Conservation (phyloP, 2,888 invertebrate genomes). For the Lacanobia wlatinum region DNA sequence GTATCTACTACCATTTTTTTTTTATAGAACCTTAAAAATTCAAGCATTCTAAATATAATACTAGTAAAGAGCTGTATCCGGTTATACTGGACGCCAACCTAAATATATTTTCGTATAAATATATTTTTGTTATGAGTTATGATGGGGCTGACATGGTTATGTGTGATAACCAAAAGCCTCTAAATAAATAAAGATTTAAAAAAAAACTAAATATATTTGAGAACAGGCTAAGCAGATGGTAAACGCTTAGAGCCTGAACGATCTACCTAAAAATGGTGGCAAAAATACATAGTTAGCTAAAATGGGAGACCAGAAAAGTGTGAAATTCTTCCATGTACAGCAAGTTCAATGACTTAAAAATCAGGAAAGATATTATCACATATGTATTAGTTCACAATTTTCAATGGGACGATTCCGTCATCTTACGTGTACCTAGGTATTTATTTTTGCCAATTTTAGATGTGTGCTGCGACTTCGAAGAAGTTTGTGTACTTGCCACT, state of each 20-base stretch:
- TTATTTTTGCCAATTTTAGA: conserved; percentile 33
- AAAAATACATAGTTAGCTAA: neutral
- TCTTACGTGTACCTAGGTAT: conserved; percentile 33
- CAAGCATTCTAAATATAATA: neutral
- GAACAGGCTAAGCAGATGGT: neutral
- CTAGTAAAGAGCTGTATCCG: neutral
- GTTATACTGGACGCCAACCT: no score
- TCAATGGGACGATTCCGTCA: conserved; percentile 42
- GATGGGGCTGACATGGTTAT: no score
- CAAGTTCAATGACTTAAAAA: conserved; percentile 15
- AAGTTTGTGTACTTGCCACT: conserved; percentile 37
- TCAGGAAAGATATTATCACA: conserved; percentile 27
- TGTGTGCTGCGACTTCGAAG: conserved; percentile 45
- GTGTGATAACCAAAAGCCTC: no score
- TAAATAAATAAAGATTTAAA: no score
- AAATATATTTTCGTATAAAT: no score
- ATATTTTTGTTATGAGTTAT: no score
- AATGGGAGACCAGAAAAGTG: neutral
- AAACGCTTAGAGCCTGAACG: neutral
- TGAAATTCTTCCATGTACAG: neutral
- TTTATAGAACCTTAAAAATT: neutral
- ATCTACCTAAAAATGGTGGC: neutral
- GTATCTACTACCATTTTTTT: neutral
- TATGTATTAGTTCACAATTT: conserved; percentile 24
- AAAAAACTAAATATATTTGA: no score